A percentile compares a stretch with the other conserved stretches of the same genome.
Evolutionary conservation across 2,888 invertebrate species (phyloP).

Genomic region (Endomychus coccineus): DNA sequence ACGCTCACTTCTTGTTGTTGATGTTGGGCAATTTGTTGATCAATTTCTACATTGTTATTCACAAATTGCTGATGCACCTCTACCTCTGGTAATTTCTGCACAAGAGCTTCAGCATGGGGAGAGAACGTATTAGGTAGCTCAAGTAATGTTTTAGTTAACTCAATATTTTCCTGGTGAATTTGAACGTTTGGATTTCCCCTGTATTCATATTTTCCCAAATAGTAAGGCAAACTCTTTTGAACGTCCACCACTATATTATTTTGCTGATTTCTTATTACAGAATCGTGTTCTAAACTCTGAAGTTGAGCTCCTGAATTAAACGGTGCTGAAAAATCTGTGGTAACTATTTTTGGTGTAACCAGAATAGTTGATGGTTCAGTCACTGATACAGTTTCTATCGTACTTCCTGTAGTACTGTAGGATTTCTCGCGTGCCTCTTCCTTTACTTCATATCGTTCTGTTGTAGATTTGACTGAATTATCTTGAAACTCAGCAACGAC

Average conservation of each 20-base stretch:
- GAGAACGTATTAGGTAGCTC: constrained; percentile 22
- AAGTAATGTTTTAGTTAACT: constrained; percentile 40
- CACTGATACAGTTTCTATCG: constrained; percentile 26
- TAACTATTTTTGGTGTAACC: constrained; percentile 52
- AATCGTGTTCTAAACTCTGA: constrained; percentile 42
- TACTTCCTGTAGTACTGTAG: constrained; percentile 30
- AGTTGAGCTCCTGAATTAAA: constrained; percentile 54
- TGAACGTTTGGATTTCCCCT: constrained; percentile 41
- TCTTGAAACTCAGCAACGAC: constrained; percentile 39
- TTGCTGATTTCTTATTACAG: constrained; percentile 11
- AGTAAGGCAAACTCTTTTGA: constrained; percentile 56
- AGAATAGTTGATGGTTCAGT: constrained; percentile 34
- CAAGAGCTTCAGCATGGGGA: constrained; percentile 7
- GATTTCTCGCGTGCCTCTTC: too few species aligned
- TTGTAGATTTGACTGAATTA: constrained; percentile 25
- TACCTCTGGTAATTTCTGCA: constrained; percentile 20
- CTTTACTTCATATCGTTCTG: constrained; percentile 6
- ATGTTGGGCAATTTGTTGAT: constrained; percentile 19
- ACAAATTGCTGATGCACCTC: constrained; percentile 1
- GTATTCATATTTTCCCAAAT: constrained; percentile 44
- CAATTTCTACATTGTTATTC: neutral
- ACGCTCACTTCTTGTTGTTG: constrained; percentile 24
- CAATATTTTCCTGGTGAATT: constrained; percentile 39
- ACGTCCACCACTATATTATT: constrained; percentile 47
- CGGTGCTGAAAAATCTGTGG: constrained; percentile 52